Base-by-base conservation (phyloP, 2,113 vertebrate genomes). In the Barnardius zonarius region DNA sequence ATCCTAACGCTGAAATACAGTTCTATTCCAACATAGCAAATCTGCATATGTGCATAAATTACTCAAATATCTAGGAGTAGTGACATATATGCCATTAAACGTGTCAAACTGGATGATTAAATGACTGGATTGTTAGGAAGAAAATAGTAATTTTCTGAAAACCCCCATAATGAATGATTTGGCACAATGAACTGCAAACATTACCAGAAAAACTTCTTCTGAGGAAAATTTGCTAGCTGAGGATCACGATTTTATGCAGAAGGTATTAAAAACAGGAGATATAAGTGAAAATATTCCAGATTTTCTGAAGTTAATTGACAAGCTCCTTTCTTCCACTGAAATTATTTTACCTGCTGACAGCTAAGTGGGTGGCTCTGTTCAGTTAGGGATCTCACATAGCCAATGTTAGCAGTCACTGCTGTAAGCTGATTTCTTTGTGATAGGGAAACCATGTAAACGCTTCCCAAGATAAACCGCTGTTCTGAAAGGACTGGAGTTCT, bases 141-240 rank as follows among this genome's bases (percentile, higher is more conserved):
- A 96, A 96, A 90, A 93, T 9, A 96, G 86, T 95, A 91, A 96
- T 95, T 95, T 95, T 94, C 92, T 92, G 76, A 86, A 94, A 81
- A 87, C 86, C 5, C 22, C 57, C 87, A 76, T 54, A 87, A 90
- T 83, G 70, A 93, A 44, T 91, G 55, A 82, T 90, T 91, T 96
- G 93, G 86, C 94, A 92, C 81, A 92, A 87, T 41, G 80, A 92
- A 59, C 74, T 95, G 70, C 91, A 95, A 83, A 79, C 37, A 52
- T 72, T 57, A 90, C 55, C 23, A 5, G 28, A 79, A 49, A 55
- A 44, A 78, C 12, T 55, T 5, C n/a, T 83, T 39, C 46, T 24
- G 61, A 94, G 39, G 39, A 67, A n/a, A 24, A 82, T 59, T 44
- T 66, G 18, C 64, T 55, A 57, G 57, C 59, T 25, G 54, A 88